Evolutionary conservation across 2,113 vertebrate species (phyloP), one percentile per base, ranked within the genome.

Genomic region (Hippoglossus stenolepis): DNA sequence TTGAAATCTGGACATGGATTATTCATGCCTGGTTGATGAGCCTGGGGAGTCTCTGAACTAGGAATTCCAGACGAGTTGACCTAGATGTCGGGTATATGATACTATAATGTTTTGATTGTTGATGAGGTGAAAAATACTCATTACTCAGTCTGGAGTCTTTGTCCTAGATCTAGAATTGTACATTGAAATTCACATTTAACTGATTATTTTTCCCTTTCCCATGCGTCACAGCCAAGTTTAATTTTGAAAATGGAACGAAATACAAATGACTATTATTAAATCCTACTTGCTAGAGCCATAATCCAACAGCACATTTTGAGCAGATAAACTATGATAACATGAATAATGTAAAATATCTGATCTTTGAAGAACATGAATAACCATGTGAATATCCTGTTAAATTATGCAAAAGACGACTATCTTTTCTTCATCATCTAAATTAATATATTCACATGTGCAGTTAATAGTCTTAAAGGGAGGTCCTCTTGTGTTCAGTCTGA

Each of bases 1-100:
- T 92, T 93, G 77, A 89, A 91, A 93, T 89, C 79, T 91, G 81
- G 28, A 81, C 76, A 81, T 90, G 79, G 90, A 91, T 89, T 87
- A 93, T 91, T 91, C 70, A 91, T 90, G 91, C 77, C 64, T 68
- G 66, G 68, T 79, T 93, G 85, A 87, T 85, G 85, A 92, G 85
- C 86, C 81, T 40, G 75, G 88, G 85, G 89, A 91, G 72, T 86
- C 83, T 86, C 78, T 82, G 54, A 69, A 61, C 85, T 77, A 45
- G 77, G 61, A 87, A 70, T 76, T 84, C 79, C 89, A 90, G 88
- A 89, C 86, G 1, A 62, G 76, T 77, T 90, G 88, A 89, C 90
- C 89, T 77, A 86, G 31, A 89, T 89, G 62, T 86, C 18, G 15
- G 17, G 3, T 40, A 35, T 70, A 23, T 63, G 57, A 86, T 72